Evolutionary conservation across 2,113 vertebrate genomes (phyloP), one percentile per base, ranked within the genome.

Genomic region (Caracal caracal): DNA sequence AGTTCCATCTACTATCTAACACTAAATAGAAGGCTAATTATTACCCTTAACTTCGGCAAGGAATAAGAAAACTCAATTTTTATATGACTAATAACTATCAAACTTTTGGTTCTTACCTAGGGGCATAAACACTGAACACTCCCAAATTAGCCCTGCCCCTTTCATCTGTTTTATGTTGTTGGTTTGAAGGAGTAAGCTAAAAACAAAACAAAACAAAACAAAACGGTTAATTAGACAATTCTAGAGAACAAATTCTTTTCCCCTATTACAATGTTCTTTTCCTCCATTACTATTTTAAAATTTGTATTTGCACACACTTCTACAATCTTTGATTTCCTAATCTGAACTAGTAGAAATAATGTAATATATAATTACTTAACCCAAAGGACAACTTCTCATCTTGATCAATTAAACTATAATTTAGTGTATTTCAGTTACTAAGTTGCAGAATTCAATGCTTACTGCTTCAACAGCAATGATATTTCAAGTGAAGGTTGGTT

Each of bases 141-240:
- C 97, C 98, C 98, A 99, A 99, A 93, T 98, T 98, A 94, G 99
- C 99, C 95, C 97, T 99, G 80, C 99, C 99, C 76, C 98, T 98
- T 81, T 98, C 88, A 87, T 99, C 98, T 88, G 99, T 99, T 98
- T 99, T 99, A 96, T 97, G 96, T 5, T 97, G 98, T 59, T 97
- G 98, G 95, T 95, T 98, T 97, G 98, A 97, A 97, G 98, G 96
- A 92, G 87, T 47, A 81, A 99, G 98, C 99, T 99, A 95, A 93
- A 98, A 98, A 94, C 28, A 95, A 97, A 96, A 95, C 47, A 97
- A 86, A 96, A 85, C 0, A 59, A 53, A 53, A 70, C 43, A 43
- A 9, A 43, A 43, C 8, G 43, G 88, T 97, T 93, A 95, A 89
- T 96, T 10, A 95, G 43, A 83, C 95, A 96, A 96, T 76, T 82